Conservation (phyloP, 2,113 vertebrate genomes). For the Poicephalus gulielmi region DNA sequence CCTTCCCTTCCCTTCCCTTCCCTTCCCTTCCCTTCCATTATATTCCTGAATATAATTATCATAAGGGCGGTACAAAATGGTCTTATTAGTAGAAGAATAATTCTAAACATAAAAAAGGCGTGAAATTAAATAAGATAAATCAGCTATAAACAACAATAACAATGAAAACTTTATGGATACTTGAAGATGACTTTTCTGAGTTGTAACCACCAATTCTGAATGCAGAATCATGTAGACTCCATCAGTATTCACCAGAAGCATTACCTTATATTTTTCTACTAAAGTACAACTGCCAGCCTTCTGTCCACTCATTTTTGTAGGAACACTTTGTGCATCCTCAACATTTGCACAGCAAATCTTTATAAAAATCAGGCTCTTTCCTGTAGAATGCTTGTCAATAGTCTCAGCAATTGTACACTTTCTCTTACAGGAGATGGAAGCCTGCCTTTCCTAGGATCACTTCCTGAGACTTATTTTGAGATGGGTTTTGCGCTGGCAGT, state of each 20-base stretch:
- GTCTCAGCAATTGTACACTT: not conserved
- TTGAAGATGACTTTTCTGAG: not conserved
- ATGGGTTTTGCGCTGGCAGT: not conserved
- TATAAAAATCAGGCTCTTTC: not conserved
- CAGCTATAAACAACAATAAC: not conserved
- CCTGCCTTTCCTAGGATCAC: not conserved
- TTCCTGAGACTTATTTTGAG: not conserved
- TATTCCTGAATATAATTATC: not conserved
- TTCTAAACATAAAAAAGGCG: not conserved
- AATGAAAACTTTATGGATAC: not conserved
- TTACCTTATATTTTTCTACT: not conserved
- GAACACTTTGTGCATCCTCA: not conserved
- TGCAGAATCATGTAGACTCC: not conserved
- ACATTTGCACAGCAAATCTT: not conserved
- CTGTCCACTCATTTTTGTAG: not conserved
- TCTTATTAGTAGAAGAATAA: not conserved
- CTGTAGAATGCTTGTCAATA: not conserved
- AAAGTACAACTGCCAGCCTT: not conserved
- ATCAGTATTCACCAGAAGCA: not conserved
- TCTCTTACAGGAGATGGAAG: not conserved
- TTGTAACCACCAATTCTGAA: not conserved
- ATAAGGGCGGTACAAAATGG: not conserved
- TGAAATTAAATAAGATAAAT: not conserved
- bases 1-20: accelerated
- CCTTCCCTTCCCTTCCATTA: too few relatives aligned